phyloP scores from a whole-genome alignment of 1,140 invertebrate species.

The Drosophila sturtevanti region DNA sequence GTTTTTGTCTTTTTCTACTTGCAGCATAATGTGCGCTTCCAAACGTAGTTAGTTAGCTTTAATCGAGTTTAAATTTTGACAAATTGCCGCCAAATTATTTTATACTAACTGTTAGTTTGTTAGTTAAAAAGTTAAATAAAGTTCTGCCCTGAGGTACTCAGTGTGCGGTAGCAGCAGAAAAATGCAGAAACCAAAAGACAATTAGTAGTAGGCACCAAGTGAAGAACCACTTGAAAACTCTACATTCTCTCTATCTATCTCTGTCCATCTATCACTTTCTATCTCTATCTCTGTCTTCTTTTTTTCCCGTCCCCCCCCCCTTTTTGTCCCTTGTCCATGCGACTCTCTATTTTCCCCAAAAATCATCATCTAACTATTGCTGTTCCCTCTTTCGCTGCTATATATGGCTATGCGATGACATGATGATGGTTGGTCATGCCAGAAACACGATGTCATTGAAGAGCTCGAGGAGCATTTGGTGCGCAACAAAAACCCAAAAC shows the following conservation, averaged over 20 bases:
- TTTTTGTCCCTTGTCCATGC: constrained; percentile 2
- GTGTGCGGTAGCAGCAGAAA: constrained; percentile 52
- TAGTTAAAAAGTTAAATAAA: constrained; percentile 52
- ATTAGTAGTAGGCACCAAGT: constrained; percentile 72
- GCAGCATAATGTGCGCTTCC: constrained; percentile 79
- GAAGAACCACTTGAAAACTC: constrained; percentile 58
- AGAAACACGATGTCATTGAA: constrained; percentile 83
- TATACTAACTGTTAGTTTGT: constrained; percentile 11
- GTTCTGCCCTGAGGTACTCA: constrained; percentile 14
- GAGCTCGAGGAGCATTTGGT: constrained; percentile 82
- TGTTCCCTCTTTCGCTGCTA: constrained; percentile 20
- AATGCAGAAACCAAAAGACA: constrained; percentile 78
- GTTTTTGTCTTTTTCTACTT: constrained; percentile 80
- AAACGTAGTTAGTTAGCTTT: constrained; percentile 74
- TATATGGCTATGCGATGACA: constrained; percentile 38
- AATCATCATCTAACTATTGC: constrained; percentile 6
- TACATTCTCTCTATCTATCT: constrained; percentile 9
- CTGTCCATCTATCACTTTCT: constrained; percentile 6
- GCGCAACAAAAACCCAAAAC: constrained; percentile 82
- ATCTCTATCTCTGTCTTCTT: constrained; percentile 16
- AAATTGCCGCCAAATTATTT: constrained; percentile 64
- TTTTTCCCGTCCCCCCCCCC: not conserved
- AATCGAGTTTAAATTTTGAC: constrained; percentile 77
- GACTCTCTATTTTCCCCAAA: constrained; percentile 26
- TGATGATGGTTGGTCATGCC: constrained; percentile 33